Conservation (phyloP, 2,113 vertebrate genomes). For the Calypte anna region DNA sequence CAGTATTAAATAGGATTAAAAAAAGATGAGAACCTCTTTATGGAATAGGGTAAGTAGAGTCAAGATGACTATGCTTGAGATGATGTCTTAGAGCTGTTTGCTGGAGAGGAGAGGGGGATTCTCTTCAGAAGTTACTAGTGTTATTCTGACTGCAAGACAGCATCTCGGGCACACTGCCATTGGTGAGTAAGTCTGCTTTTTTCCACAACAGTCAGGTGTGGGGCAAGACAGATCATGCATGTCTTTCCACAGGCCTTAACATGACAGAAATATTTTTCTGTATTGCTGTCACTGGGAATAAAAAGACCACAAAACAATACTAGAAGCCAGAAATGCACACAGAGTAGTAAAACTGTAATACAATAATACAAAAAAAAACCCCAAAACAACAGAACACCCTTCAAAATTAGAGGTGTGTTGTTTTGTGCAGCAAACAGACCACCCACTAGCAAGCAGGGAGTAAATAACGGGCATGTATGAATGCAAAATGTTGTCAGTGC, state of each 20-base stretch:
- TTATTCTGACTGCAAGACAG: background rate
- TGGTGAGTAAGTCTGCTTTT: background rate
- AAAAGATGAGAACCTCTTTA: background rate
- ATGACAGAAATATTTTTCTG: background rate
- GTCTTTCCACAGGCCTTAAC: slow-evolving; percentile 14
- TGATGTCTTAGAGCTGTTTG: background rate
- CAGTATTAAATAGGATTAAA: background rate
- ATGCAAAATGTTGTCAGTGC: fast-evolving
- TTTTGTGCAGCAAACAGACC: background rate
- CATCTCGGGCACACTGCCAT: background rate
- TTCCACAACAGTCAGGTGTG: background rate
- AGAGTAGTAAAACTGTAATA: background rate
- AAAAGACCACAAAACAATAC: background rate
- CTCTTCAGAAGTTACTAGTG: background rate
- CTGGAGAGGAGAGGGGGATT: background rate
- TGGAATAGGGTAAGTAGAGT: background rate
- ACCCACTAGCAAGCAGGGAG: background rate
- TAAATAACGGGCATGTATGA: background rate
- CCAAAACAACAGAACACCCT: background rate
- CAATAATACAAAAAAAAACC: background rate
- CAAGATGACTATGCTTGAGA: background rate
- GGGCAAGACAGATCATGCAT: slow-evolving; percentile 14
- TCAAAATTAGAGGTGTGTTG: background rate
- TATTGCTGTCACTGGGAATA: background rate
- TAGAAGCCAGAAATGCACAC: background rate